Base-by-base conservation (phyloP, 92 coral and sea anemone species). In the Paramuricea clavata region DNA sequence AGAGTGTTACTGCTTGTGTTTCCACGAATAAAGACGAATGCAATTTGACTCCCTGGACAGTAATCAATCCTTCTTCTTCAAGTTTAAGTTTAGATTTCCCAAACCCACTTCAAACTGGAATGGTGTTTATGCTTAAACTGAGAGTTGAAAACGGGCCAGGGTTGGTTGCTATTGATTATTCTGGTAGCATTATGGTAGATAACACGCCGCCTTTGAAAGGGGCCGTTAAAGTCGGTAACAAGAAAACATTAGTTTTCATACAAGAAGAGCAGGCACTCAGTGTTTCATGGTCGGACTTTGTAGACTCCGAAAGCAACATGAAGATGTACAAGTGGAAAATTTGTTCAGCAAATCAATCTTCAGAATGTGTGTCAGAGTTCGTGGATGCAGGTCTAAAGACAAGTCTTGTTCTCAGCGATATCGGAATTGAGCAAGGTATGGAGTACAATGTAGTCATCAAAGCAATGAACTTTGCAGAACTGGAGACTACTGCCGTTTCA, bases 111-210 rank as follows among this genome's bases (percentile, higher is more conserved):
- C 65, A 85, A 25, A 50, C 95, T 12, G 99, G 99, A 32, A 81
- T 92, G 19, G 68, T 57, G 30, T 69, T 94, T 17, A 89, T 76
- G 44, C 67, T 96, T 6, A 93, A 83, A 43, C 23, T 96, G 62
- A 83, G 76, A 74, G 93, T 87, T 3, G 49, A n/a, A 82, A 96
- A 96, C 74, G 95, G 97, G 43, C 98, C 95, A 11, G 98, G 96
- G 26, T 76, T 94, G 88, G 86, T 67, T 30, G 47, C 94, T 10
- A 83, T 75, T 10, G 33, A 56, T 5, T 67, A 86, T 47, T 94
- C 99, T 12, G 76, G 69, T 34, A 91, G 79, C 0, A 74, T 94
- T 57, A 72, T 94, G 74, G 86, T 94, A 81, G 98, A 96, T 78
- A 70, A 82, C 52, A 89, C 94, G 8, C 89, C 95, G 42, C 99